Percentiles rank a stretch among this genome's conserved stretches.
Conservation (phyloP, 2,888 invertebrate species). For the Drosophila rubida region DNA sequence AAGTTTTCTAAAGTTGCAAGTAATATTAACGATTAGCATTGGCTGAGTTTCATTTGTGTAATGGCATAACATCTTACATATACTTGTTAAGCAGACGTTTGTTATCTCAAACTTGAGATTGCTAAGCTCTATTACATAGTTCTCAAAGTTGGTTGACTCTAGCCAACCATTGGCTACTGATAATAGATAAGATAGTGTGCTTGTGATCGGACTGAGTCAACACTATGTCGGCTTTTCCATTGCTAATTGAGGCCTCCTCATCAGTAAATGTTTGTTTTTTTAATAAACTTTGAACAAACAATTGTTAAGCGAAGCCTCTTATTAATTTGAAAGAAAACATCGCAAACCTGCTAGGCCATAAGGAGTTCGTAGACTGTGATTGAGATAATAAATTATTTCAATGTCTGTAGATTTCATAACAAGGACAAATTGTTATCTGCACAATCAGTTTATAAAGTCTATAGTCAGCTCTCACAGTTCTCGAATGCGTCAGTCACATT, state of each 20-base stretch:
- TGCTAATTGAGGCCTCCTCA: not conserved
- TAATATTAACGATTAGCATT: too few species aligned
- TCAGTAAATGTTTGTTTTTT: not conserved
- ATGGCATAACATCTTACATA: not conserved
- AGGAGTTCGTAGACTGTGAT: not conserved
- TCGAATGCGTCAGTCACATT: not conserved
- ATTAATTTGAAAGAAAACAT: too few species aligned
- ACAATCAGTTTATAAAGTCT: conserved; percentile 16
- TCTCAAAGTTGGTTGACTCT: not conserved
- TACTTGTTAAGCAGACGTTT: not conserved
- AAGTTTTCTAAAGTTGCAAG: too few species aligned
- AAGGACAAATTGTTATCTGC: not conserved
- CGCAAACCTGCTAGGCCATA: not conserved
- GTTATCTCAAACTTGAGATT: not conserved
- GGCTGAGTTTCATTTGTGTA: not conserved
- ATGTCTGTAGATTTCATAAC: not conserved
- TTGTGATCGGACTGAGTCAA: not conserved
- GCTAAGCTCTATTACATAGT: not conserved
- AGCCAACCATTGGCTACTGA: not conserved
- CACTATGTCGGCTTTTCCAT: not conserved
- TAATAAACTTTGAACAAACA: too few species aligned
- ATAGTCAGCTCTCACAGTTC: not conserved
- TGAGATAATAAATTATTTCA: too few species aligned
- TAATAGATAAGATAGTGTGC: not conserved
- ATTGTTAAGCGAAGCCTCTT: too few species aligned